Evolutionary conservation across 1,140 invertebrate genomes (phyloP).

Genomic region (Drosophila bipectinata): DNA sequence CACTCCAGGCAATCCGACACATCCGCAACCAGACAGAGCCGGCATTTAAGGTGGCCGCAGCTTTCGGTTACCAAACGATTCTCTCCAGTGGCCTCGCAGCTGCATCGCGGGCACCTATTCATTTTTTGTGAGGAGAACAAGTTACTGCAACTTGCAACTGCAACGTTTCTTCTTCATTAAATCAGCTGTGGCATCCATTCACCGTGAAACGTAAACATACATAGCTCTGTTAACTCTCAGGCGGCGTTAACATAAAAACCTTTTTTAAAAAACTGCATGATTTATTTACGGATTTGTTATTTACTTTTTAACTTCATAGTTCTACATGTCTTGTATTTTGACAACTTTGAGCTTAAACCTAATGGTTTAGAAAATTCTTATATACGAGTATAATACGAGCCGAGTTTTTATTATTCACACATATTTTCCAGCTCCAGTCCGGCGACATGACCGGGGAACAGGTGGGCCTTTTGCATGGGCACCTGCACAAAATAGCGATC

Average conservation of each 20-base stretch:
- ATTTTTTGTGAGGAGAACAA: slow-evolving; percentile 27
- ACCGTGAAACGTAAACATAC: slow-evolving; percentile 3
- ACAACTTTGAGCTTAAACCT: background rate
- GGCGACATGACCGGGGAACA: slow-evolving; percentile 74
- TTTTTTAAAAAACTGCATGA: no score
- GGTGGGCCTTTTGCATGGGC: slow-evolving; percentile 65
- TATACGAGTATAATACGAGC: slow-evolving; percentile 35
- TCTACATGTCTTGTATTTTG: background rate
- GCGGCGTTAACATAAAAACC: background rate
- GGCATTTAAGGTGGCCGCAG: slow-evolving; percentile 86
- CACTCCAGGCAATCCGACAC: slow-evolving; percentile 84
- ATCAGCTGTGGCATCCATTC: slow-evolving; percentile 33
- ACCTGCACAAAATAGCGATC: slow-evolving; percentile 81
- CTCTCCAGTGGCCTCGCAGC: slow-evolving; percentile 63
- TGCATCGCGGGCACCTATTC: slow-evolving; percentile 60
- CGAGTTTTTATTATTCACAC: slow-evolving; percentile 19
- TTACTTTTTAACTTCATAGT: background rate
- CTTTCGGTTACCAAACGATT: slow-evolving; percentile 85
- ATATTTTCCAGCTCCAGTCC: slow-evolving; percentile 60
- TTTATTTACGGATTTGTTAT: background rate
- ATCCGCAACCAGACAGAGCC: slow-evolving; percentile 85
- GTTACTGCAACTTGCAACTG: slow-evolving; percentile 26
- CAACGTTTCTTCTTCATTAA: slow-evolving; percentile 36
- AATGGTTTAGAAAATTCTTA: slow-evolving; percentile 34
- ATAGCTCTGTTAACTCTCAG: background rate